phyloP scores from a whole-genome alignment of 2,888 invertebrate species.

The Oscheius sp. region DNA sequence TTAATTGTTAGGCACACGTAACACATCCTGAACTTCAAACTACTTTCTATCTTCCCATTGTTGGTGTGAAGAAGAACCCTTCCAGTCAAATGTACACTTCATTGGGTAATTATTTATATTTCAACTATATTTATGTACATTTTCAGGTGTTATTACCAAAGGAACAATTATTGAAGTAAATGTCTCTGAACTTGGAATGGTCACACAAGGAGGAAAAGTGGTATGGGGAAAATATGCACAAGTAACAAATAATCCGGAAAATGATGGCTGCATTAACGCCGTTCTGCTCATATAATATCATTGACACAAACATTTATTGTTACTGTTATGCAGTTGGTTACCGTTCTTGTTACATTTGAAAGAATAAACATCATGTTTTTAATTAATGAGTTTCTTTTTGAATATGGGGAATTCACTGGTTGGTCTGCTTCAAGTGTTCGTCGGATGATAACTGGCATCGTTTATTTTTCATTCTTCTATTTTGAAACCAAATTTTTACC shows the following conservation, averaged over 20 bases:
- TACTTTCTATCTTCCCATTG: slow-evolving; percentile 94
- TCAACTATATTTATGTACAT: not conserved
- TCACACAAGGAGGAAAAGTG: slow-evolving; percentile 95
- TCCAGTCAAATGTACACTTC: slow-evolving; percentile 96
- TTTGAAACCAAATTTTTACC: slow-evolving; percentile 88
- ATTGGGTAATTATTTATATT: slow-evolving; percentile 86
- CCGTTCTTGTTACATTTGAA: slow-evolving; percentile 1
- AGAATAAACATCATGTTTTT: not conserved
- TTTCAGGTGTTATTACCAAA: slow-evolving; percentile 89
- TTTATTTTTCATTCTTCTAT: slow-evolving; percentile 98
- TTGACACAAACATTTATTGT: slow-evolving; percentile 4
- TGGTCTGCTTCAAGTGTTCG: not conserved
- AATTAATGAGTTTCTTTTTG: not conserved
- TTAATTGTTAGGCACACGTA: slow-evolving; percentile 84
- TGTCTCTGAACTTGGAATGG: slow-evolving; percentile 96
- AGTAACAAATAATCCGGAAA: slow-evolving; percentile 98
- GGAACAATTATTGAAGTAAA: slow-evolving; percentile 79
- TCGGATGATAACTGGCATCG: slow-evolving; percentile 74
- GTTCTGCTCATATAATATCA: slow-evolving; percentile 87
- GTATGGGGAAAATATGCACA: slow-evolving; percentile 99
- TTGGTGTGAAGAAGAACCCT: slow-evolving; percentile 99
- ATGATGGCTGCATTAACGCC: slow-evolving; percentile 99
- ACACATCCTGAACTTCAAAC: slow-evolving; percentile 99
- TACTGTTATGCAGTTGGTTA: slow-evolving; percentile 9
- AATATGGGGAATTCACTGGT: not conserved